These are phyloP conservation scores for Thunnus thynnus DNA, from an alignment of 2,113 vertebrate genomes.

Conservation along the genomic window DNA sequence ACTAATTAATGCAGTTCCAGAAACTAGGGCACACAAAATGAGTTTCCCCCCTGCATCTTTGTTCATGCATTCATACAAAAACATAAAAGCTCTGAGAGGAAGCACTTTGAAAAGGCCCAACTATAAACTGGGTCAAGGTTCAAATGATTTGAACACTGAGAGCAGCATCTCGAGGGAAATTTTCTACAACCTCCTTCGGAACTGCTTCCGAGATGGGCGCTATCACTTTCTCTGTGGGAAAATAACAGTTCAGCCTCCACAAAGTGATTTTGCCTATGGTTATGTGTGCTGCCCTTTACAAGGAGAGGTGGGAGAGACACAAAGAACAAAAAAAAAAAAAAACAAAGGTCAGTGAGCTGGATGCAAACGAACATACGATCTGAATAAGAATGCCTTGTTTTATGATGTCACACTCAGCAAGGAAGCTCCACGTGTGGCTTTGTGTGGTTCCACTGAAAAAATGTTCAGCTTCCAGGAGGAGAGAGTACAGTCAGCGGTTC, in stretches of 20 bases:
- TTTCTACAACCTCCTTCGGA: constrained; percentile 42
- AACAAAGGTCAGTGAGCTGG: constrained; percentile 31
- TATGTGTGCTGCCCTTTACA: constrained; percentile 28
- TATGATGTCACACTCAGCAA: neutral
- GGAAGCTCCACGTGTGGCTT: constrained; percentile 4
- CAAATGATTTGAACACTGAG: constrained; percentile 52
- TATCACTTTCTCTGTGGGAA: constrained; percentile 33
- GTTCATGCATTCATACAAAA: constrained; percentile 48
- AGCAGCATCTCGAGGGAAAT: constrained; percentile 58
- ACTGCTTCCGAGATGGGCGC: constrained; percentile 40
- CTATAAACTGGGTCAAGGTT: constrained; percentile 66
- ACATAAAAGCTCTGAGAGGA: constrained; percentile 40
- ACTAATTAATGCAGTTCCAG: constrained; percentile 68
- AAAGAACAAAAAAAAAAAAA: constrained; percentile 17
- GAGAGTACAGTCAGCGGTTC: constrained; percentile 45
- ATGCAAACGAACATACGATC: constrained; percentile 29
- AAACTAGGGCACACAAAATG: constrained; percentile 73
- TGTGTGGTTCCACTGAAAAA: neutral
- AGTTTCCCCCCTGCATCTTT: constrained; percentile 48
- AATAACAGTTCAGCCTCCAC: constrained; percentile 12
- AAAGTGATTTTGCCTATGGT: constrained; percentile 27
- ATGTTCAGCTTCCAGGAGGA: constrained; percentile 20
- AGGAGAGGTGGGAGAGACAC: constrained; percentile 2
- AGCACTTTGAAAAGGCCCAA: constrained; percentile 39
- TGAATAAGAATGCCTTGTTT: constrained; percentile 15